Evolutionary conservation across 2,113 vertebrate species (phyloP).

Genomic region (Danionella cerebrum): DNA sequence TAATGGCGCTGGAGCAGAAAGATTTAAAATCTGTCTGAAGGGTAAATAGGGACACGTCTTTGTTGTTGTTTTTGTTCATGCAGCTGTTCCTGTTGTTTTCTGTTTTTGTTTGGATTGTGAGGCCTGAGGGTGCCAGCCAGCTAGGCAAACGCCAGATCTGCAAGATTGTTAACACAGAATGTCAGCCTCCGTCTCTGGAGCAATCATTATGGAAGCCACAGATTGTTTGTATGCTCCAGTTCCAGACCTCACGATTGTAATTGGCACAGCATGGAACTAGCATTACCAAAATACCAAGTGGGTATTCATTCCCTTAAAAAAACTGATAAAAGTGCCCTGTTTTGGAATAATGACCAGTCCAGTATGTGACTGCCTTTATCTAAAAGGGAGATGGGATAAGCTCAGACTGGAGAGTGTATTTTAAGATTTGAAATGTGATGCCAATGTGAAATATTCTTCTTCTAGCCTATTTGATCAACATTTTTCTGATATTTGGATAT

Average conservation of each 20-base stretch:
- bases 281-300: too few species aligned
- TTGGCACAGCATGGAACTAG: too few species aligned
- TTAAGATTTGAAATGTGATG: too few species aligned
- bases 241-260: neutral
- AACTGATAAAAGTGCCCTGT: too few species aligned
- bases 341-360: too few species aligned
- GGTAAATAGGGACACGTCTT: constrained; percentile 17
- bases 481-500: too few species aligned
- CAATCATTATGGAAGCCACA: neutral
- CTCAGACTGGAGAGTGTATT: too few species aligned
- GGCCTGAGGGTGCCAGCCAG: neutral
- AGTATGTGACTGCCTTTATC: too few species aligned
- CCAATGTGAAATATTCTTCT: too few species aligned
- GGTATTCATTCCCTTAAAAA: too few species aligned
- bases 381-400: too few species aligned
- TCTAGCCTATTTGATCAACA: too few species aligned
- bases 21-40: neutral
- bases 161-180: constrained; percentile 5
- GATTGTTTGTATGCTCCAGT: neutral
- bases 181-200: constrained; percentile 4
- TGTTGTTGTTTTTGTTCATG: constrained; percentile 15
- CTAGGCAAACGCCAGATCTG: neutral
- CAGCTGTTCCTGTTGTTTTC: constrained; percentile 16
- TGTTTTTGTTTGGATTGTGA: constrained; percentile 3
- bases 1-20: neutral